phyloP scores from a whole-genome alignment of 2,888 invertebrate species.

The Rotaria sp. region DNA sequence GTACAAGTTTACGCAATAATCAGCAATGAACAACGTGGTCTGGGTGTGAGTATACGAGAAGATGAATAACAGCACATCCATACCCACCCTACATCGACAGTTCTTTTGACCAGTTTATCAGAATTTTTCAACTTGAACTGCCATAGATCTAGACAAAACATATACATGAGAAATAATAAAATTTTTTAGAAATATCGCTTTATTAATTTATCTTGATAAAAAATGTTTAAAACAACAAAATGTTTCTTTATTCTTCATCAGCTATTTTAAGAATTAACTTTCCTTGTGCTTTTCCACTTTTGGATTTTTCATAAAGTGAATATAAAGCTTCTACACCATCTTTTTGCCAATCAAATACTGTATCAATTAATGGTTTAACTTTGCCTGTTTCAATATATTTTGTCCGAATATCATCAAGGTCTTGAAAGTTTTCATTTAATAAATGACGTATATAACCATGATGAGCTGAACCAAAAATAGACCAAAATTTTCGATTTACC shows the following conservation, averaged over 20 bases:
- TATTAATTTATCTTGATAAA: too few species aligned
- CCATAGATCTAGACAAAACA: too few species aligned
- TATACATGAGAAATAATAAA: too few species aligned
- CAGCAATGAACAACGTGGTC: too few species aligned
- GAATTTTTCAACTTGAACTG: too few species aligned
- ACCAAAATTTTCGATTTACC: background rate
- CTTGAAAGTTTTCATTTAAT: background rate
- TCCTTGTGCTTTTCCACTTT: conserved; percentile 16
- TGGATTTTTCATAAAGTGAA: background rate
- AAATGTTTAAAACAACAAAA: too few species aligned
- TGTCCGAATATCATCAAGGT: background rate
- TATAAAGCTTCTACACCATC: background rate
- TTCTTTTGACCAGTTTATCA: too few species aligned
- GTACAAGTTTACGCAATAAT: too few species aligned
- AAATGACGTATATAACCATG: background rate
- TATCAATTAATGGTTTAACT: conserved; percentile 16
- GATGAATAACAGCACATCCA: too few species aligned
- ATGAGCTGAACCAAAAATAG: background rate
- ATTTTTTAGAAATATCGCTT: too few species aligned
- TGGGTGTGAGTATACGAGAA: too few species aligned
- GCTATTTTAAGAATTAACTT: conserved; percentile 10
- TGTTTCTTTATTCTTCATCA: background rate
- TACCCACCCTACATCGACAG: too few species aligned
- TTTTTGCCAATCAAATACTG: background rate
- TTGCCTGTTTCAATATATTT: background rate